A percentile compares a stretch with the other conserved stretches of the same genome.
phyloP scores from a whole-genome alignment of 2,888 invertebrate species.

The Drosophila buzzatii region DNA sequence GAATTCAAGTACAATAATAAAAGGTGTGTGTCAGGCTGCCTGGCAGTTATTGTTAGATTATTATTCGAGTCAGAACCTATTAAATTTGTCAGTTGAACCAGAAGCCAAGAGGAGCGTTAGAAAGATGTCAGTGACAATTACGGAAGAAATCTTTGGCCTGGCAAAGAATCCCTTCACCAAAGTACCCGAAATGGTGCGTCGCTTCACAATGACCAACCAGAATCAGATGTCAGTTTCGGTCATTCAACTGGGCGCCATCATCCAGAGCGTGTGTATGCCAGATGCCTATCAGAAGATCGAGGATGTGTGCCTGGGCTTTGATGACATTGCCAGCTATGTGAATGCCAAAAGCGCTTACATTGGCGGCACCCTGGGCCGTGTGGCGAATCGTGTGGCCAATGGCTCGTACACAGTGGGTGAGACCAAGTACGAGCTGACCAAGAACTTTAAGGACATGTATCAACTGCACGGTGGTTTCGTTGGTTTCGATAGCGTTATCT shows the following conservation, averaged over 20 bases:
- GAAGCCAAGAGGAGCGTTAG: conserved; percentile 14
- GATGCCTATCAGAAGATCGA: conserved; percentile 90
- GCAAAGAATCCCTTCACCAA: conserved; percentile 80
- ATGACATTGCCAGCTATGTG: conserved; percentile 86
- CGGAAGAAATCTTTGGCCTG: conserved; percentile 82
- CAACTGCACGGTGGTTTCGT: conserved; percentile 93
- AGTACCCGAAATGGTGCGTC: conserved; percentile 69
- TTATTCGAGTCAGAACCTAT: conserved; percentile 13
- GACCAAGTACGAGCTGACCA: conserved; percentile 88
- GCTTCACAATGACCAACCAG: conserved; percentile 80
- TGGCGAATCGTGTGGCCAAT: conserved; percentile 92
- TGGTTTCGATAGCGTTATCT: conserved; percentile 93
- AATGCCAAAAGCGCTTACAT: conserved; percentile 90
- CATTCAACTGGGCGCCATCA: conserved; percentile 89
- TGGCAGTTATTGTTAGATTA: conserved; percentile 37
- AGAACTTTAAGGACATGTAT: conserved; percentile 89
- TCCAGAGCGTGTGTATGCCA: conserved; percentile 91
- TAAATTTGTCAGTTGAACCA: conserved; percentile 15
- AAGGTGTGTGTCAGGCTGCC: conserved; percentile 42
- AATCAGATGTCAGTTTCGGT: conserved; percentile 81
- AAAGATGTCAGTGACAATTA: conserved; percentile 65
- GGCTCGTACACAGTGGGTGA: conserved; percentile 90
- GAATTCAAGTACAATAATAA: conserved; percentile 43
- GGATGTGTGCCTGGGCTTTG: conserved; percentile 93
- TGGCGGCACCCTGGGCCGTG: conserved; percentile 94